A percentile compares a stretch with the other conserved stretches of the same genome.
phyloP scores from a whole-genome alignment of 1,140 invertebrate genomes.

The Thaumetopoea pityocampa region DNA sequence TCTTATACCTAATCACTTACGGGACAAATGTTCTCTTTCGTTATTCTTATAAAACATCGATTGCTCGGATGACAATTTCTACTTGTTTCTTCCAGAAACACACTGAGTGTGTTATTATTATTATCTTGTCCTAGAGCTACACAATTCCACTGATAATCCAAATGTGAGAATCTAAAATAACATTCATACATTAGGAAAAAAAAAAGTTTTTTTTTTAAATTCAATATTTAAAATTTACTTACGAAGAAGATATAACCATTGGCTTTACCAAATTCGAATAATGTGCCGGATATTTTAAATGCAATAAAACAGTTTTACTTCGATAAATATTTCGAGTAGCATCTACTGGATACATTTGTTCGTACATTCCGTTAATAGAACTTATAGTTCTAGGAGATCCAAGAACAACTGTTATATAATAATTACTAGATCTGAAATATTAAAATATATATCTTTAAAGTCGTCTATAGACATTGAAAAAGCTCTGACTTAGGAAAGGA shows the following conservation, averaged over 20 bases:
- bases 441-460: too few species aligned
- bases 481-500: too few species aligned
- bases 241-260: conserved; percentile 66
- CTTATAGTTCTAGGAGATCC: conserved; percentile 78
- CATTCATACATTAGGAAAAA: background rate
- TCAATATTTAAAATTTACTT: conserved; percentile 30
- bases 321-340: conserved; percentile 70
- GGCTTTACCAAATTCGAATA: conserved; percentile 80
- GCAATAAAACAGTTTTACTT: conserved; percentile 77
- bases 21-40: conserved; percentile 43
- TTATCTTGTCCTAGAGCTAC: conserved; percentile 71
- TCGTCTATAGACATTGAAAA: too few species aligned
- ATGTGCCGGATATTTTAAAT: conserved; percentile 74
- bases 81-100: conserved; percentile 64
- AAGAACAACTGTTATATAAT: conserved; percentile 80
- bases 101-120: conserved; percentile 49
- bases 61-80: conserved; percentile 70
- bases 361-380: conserved; percentile 79
- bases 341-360: conserved; percentile 79
- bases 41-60: conserved; percentile 73
- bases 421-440: conserved; percentile 75
- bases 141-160: conserved; percentile 69
- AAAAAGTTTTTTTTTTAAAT: conserved; percentile 1
- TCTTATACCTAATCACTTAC: too few species aligned
- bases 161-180: conserved; percentile 30